Evolutionary conservation across 2,113 vertebrate species (phyloP).

Genomic region (Megaptera novaeangliae): DNA sequence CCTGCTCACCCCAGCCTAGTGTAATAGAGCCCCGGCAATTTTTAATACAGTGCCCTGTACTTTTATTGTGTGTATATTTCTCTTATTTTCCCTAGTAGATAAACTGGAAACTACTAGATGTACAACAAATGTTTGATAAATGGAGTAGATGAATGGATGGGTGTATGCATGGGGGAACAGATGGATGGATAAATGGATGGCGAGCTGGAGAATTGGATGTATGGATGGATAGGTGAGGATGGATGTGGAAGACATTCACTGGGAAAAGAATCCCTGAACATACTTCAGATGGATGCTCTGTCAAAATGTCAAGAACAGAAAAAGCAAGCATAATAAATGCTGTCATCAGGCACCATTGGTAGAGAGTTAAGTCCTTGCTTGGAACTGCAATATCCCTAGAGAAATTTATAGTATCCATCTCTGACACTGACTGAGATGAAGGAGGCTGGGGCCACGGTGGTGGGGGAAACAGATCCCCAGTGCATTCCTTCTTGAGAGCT

Average conservation of each 20-base stretch:
- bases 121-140: neutral
- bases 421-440: neutral
- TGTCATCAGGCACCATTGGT: neutral
- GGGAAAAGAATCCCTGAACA: neutral
- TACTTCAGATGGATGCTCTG: neutral
- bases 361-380: neutral
- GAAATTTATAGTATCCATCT: rapidly evolving
- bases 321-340: neutral
- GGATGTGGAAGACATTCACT: neutral
- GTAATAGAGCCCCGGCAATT: rapidly evolving
- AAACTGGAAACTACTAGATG: neutral
- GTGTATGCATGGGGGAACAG: too few relatives aligned
- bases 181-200: neutral
- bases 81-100: neutral
- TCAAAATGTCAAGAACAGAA: neutral
- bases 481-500: neutral
- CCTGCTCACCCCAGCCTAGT: neutral
- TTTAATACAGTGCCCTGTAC: neutral
- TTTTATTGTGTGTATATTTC: neutral
- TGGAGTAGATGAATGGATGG: neutral
- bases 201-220: rapidly evolving
- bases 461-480: neutral
- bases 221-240: neutral
- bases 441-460: neutral
- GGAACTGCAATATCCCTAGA: neutral